Evolutionary conservation across 2,797 vertebrate genomes (phyloP).

Genomic region (Hoplostethus mediterraneus): DNA sequence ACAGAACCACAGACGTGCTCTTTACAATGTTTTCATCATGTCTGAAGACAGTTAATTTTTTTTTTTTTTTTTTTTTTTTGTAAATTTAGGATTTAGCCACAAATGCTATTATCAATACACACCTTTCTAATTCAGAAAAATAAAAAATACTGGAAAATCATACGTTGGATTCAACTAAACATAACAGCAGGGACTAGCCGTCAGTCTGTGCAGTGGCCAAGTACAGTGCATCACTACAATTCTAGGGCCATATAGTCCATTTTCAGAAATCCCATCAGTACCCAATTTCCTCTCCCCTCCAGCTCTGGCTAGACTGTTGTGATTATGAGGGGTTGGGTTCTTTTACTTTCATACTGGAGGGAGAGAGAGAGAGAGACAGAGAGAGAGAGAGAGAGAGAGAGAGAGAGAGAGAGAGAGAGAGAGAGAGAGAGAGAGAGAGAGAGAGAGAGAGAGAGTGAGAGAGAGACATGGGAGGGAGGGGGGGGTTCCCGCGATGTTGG

Average conservation of each 20-base stretch:
- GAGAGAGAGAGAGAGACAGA: conserved; percentile 27
- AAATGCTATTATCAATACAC: background rate
- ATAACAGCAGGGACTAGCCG: background rate
- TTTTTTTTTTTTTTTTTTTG: background rate
- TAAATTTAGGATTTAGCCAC: background rate
- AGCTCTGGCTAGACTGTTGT: conserved; percentile 68
- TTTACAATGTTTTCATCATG: too few relatives aligned
- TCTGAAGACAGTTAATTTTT: background rate
- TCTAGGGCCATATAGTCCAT: conserved; percentile 54
- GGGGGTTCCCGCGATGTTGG: conserved; percentile 74
- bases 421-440: conserved; percentile 35
- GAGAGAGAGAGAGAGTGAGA: background rate
- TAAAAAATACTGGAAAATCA: background rate
- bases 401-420: background rate
- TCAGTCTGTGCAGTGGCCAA: background rate
- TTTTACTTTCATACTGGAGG: conserved; percentile 48
- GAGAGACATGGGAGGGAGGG: conserved; percentile 1
- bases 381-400: too few relatives aligned
- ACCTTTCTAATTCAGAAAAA: background rate
- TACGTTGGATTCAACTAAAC: background rate
- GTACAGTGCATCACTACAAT: conserved; percentile 39
- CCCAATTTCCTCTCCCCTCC: conserved; percentile 59
- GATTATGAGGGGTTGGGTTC: conserved; percentile 63
- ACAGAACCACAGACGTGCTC: background rate
- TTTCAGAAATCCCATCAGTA: conserved; percentile 66